Evolutionary conservation across 1,140 invertebrate species (phyloP), one percentile per base, ranked within the genome.

Genomic region (Brachionus rotundiformis): DNA sequence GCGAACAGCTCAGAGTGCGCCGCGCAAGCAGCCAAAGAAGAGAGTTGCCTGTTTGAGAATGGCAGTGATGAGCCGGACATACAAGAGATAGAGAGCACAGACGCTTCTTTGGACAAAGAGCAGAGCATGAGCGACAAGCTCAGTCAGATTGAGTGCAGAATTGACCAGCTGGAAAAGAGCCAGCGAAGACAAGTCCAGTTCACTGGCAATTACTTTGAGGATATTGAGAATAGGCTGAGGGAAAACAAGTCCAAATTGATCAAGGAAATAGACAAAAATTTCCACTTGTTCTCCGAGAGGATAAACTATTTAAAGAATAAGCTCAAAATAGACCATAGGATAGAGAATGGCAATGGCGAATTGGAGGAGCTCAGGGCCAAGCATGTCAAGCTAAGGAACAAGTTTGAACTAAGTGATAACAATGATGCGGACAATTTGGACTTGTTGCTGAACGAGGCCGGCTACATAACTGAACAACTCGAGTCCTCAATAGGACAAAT

Each of bases 281-380:
- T 36, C 19, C 63, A 68, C 1, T 41, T 68, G 16, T 68, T 68
- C 29, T 33, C 63, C 11, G 63, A 68, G 31, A 31, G 63, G 7
- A 68, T 68, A 13, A 68, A 36, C 2, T 68, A 68, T 68, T 68
- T 68, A n/a, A 68, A 68, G 16, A 68, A 68, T 36, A 68, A 68
- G 16, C 19, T 33, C 16, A 68, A 68, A 16, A 68, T 68, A 16
- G 63, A 68, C 1, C n/a, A 33, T 8, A 68, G 23, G n/a, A 33
- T 68, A 10, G 31, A 68, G 16, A 10, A 8, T 33, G 63, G 31
- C 33, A 19, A n/a, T 8, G 19, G 31, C 36, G 63, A 68, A 16
- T 13, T 68, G 63, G 63, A 68, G 16, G 63, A 68, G 11, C 39
- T 41, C 4, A 41, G 11, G 39, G n/a, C 10, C 39, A 41, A 41